Conservation (phyloP, 2,888 invertebrate genomes). For the Philonicus albiceps region DNA sequence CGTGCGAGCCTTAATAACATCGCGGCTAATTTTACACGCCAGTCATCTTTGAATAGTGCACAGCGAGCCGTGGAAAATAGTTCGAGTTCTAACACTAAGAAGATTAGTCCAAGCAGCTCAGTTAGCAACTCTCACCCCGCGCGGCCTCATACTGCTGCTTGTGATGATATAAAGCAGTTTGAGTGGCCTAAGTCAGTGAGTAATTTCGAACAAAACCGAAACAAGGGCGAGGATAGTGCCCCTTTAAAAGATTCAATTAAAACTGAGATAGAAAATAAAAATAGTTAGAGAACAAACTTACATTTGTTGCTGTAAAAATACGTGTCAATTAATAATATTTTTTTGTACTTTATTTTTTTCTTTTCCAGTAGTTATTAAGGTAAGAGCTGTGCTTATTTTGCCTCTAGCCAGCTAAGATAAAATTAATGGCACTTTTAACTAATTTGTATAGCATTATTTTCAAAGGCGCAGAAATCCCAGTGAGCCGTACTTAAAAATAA, state of each 20-base stretch:
- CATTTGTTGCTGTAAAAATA: slow-evolving; percentile 25
- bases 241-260: slow-evolving; percentile 61
- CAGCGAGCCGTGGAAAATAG: background rate
- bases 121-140: slow-evolving; percentile 41
- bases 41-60: slow-evolving; percentile 48
- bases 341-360: slow-evolving; percentile 9
- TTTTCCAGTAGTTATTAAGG: slow-evolving; percentile 1
- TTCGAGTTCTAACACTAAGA: slow-evolving; percentile 41
- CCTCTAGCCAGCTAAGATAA: slow-evolving; percentile 22
- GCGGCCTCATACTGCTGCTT: slow-evolving; percentile 54
- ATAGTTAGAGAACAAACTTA: slow-evolving; percentile 56
- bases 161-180: slow-evolving; percentile 50
- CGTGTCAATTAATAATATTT: slow-evolving; percentile 36
- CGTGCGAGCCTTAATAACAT: slow-evolving; percentile 57
- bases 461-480: background rate
- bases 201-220: background rate
- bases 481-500: background rate
- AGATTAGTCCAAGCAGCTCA: background rate
- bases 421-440: slow-evolving; percentile 27
- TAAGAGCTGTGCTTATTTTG: slow-evolving; percentile 25
- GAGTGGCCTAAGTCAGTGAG: slow-evolving; percentile 48
- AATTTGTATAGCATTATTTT: background rate
- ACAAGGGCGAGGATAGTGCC: slow-evolving; percentile 44
- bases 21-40: slow-evolving; percentile 49
- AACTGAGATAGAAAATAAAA: slow-evolving; percentile 62